Base-by-base conservation (phyloP, 2,888 invertebrate genomes). In the Galerucella nymphaeae region DNA sequence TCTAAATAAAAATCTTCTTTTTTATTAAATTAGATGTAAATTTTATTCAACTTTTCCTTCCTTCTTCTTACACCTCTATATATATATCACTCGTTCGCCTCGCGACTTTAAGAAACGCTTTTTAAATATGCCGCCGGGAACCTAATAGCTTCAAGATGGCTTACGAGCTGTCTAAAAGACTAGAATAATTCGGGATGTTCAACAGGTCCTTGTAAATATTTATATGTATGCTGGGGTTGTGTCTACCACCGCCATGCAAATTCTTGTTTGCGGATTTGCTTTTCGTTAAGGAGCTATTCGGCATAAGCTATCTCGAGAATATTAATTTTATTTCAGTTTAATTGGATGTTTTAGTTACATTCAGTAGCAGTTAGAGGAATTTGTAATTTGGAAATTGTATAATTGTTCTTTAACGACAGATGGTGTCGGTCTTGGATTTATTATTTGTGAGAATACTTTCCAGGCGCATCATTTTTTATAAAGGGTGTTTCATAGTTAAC, bases 151-250 rank as follows among this genome's bases (percentile, higher is more conserved):
- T 48, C 66, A 58, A 66, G 66, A 38, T 45, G 67, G 67, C 59
- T 67, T 42, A 59, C 55, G 67, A 67, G 48, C 48, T 48, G 67
- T 67, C 48, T 59, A 38, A 59, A 67, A 58, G 59, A 30, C 48
- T 48, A 20, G 59, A 67, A 38, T 48, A 30, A 67, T 59, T 67
- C 48, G 23, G 59, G 59, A 50, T 38, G 48, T 59, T 59, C 67
- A 67, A 67, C 67, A 67, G 67, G 67, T 67, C 53, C 67, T 66
- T 67, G 67, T 67, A 67, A 59, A 67, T 67, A 67, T 67, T 67
- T 67, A 67, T 67, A 48, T 59, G 11, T 38, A 45, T 30, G 30
- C 30, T 30, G 30, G 45, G 30, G 30, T 14, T 59, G 59, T 42
- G 11, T 50, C 23, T 38, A 30, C 58, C 6, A 48, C 45, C 16